Evolutionary conservation across 1,140 invertebrate genomes (phyloP), one percentile per base, ranked within the genome.

Genomic region (Drosophila parabipectinata): DNA sequence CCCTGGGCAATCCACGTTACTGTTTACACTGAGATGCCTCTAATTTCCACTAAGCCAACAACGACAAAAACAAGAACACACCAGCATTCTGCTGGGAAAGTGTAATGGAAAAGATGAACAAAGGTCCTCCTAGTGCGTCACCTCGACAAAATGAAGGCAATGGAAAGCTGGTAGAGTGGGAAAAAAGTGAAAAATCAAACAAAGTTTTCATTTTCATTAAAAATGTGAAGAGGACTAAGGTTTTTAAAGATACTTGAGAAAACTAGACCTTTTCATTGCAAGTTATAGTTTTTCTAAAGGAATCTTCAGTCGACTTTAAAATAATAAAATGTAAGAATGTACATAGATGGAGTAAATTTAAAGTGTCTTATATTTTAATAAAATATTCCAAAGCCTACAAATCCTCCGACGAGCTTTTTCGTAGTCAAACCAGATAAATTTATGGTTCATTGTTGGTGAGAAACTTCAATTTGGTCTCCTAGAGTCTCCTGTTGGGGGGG

Each of bases 31-130:
- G 37, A 69, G 72, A 67, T 75, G 73, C 61, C 50, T 82, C 81
- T 84, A 85, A 85, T 85, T 87, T 87, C 48, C 67, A 60, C 77
- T 62, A 45, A 64, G 66, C 57, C 32, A 60, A 34, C 47, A 76
- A 72, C 41, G 18, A 10, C 8, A 24, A 60, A 73, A 67, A 52
- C 63, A 66, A 63, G 26, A 55, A 41, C 41, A 41, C 41, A 66
- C 60, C 34, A 60, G 26, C 15, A 54, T 48, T 32, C 57, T 37
- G 45, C 21, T 47, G 44, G 37, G 30, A 68, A 82, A 73, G 74
- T 64, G 71, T 82, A 68, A 79, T 72, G 78, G 30, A 55, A 61
- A 68, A 68, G 26, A 41, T 64, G 56, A 47, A 64, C 54, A 87
- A 75, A 75, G 75, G 71, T 68, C 62, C 18, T 18, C 18, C 39